Evolutionary conservation across 2,113 vertebrate genomes (phyloP), one percentile per base, ranked within the genome.

Genomic region (Halcyon senegalensis): DNA sequence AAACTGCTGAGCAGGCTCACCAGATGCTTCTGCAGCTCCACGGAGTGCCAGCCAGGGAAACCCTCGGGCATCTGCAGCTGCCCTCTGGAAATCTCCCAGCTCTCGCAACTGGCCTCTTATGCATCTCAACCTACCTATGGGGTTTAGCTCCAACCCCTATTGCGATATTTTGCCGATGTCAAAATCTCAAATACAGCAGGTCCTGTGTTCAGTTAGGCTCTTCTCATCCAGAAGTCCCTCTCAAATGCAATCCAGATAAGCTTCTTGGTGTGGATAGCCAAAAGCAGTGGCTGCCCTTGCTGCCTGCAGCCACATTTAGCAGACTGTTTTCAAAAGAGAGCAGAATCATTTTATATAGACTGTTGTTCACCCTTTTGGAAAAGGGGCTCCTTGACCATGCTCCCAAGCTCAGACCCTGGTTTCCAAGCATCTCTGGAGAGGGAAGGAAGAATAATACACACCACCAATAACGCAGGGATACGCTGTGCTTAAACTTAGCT

Each of bases 241-340:
- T 44, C 43, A 93, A 89, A 90, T 20, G n/a, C 43, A 84, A 93
- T 43, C 74, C 80, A 94, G 66, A 69, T 69, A 68, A 92, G 66
- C 23, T 88, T 31, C 66, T 64, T 78, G 73, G 62, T 2, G 0
- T 20, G 30, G n/a, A 43, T 2, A 43, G 31, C 51, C 51, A 51
- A 56, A n/a, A 0, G 1, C 46, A 12, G 39, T 0, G 2, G 35
- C 63, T 90, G 68, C 68, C 39, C 75, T 58, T 4, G 4, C 50
- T 80, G 86, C 23, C 41, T 50, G 20, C 68, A 89, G 63, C 13
- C 21, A 60, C 56, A 30, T 35, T 70, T 31, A 56, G 43, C 11
- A 81, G 64, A 35, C 17, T 43, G 19, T 62, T 86, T 89, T 72
- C 63, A 72, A 63, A 93, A 74, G 43, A 58, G 23, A 69, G 39